These are phyloP conservation scores for Chymomyza procnemis DNA, from an alignment of 2,888 invertebrate genomes.

Conservation along the genomic window DNA sequence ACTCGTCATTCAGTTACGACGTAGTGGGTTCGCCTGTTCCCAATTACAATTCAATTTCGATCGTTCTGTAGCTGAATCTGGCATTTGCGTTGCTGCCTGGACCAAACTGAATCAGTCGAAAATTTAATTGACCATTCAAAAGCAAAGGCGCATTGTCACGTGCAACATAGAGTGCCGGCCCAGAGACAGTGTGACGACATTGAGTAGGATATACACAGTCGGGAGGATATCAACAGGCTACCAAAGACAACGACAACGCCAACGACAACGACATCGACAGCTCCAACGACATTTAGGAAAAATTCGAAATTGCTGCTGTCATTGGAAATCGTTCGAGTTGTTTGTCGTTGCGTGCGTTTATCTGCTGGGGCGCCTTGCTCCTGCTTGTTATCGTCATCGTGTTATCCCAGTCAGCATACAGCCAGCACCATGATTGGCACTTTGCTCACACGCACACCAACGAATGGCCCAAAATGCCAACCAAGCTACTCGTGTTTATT, in stretches of 20 bases:
- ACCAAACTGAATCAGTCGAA: slow-evolving; percentile 50
- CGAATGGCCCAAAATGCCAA: background rate
- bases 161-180: slow-evolving; percentile 35
- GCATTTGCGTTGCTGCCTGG: slow-evolving; percentile 3
- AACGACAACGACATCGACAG: background rate
- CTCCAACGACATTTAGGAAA: slow-evolving; percentile 28
- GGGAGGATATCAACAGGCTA: background rate
- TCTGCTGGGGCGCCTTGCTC: slow-evolving; percentile 3
- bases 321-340: slow-evolving; percentile 33
- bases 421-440: slow-evolving; percentile 57
- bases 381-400: slow-evolving; percentile 57
- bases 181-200: slow-evolving; percentile 3
- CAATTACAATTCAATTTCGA: slow-evolving; percentile 72
- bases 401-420: slow-evolving; percentile 7
- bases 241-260: background rate
- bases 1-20: background rate
- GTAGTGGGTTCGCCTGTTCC: slow-evolving; percentile 16
- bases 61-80: slow-evolving; percentile 13
- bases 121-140: slow-evolving; percentile 75
- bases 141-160: slow-evolving; percentile 61
- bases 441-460: slow-evolving; percentile 20
- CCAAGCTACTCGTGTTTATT: background rate
- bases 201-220: slow-evolving; percentile 20
- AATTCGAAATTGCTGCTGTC: slow-evolving; percentile 61
- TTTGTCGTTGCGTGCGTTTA: slow-evolving; percentile 54